Conservation (phyloP, 2,797 vertebrate species). For the Molossus molossus region DNA sequence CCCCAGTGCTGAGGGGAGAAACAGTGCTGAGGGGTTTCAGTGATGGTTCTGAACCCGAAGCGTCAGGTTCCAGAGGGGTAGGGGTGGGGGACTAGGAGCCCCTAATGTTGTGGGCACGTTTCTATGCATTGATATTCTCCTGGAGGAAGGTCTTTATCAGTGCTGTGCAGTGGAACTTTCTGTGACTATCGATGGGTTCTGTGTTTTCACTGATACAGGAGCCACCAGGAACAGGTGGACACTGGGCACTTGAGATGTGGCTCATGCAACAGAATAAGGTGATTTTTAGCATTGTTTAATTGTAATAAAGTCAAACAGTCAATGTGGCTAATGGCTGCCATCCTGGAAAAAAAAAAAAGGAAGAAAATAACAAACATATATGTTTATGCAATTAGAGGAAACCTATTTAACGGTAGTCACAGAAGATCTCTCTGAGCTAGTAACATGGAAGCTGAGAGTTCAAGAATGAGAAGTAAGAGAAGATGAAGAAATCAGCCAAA, state of each 20-base stretch:
- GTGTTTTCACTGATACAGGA: rapidly evolving
- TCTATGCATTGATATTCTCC: rapidly evolving
- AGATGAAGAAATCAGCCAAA: not conserved
- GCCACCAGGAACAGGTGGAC: not conserved
- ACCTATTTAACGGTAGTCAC: not conserved
- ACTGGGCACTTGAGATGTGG: rapidly evolving
- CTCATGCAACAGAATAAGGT: rapidly evolving
- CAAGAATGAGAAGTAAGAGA: conserved; percentile 11
- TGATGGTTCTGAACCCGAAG: not conserved
- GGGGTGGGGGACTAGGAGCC: not conserved
- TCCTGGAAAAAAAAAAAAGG: not conserved
- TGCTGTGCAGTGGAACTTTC: rapidly evolving
- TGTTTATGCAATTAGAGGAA: not conserved
- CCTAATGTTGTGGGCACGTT: not conserved
- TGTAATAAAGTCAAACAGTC: not conserved
- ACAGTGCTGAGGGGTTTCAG: not conserved
- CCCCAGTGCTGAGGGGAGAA: not conserved
- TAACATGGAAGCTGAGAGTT: not conserved
- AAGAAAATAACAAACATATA: not conserved
- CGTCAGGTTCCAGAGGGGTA: not conserved
- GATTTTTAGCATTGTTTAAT: rapidly evolving
- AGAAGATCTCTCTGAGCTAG: not conserved
- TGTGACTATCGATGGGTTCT: rapidly evolving
- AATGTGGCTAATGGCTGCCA: rapidly evolving
- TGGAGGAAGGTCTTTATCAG: rapidly evolving